Base-by-base conservation (phyloP, 2,113 vertebrate species). In the Leucoraja erinaceus region DNA sequence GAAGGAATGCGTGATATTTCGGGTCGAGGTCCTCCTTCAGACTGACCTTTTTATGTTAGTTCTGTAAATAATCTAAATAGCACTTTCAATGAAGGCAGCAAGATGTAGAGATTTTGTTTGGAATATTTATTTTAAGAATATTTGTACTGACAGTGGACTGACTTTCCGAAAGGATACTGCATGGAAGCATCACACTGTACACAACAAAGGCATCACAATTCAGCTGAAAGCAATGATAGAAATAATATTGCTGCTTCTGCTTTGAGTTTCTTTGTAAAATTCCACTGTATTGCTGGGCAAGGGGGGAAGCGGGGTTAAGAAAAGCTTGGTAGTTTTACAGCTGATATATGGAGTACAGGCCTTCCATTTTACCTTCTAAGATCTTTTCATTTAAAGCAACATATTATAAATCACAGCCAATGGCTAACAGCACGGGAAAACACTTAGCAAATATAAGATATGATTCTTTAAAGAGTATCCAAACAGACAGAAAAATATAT, bases 401-500 rank as follows among this genome's bases (percentile, higher is more conserved):
- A 63, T 38, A 28, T 47, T 91, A 72, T 91, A 91, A 91, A 74
- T 72, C 66, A 54, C 90, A 72, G 90, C 66, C 90, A 72, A 68
- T 70, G 66, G 59, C 20, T 22, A 11, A 91, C 66, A 91, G 66
- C 90, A 91, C 90, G 72, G 90, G 90, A 91, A 91, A 91, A 72
- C 90, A 91, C 90, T 70, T 72, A 72, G 90, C 90, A 70, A 91
- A 91, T 91, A 91, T 91, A 91, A 91, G 90, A 33, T 72, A 74
- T 70, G 72, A 91, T 68, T 68, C 70, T 91, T 91, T 91, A 72
- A 91, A 91, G 83, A 88, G 90, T 91, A 91, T 91, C 90, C 90
- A 91, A 91, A 91, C 90, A 91, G 90, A 91, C 90, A 91, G 90
- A 91, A 91, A 91, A 91, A 70, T 91, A 91, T 91, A 91, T 72